These are phyloP conservation scores for Lacanobia wlatinum DNA, from an alignment of 2,888 invertebrate species.

Conservation along the genomic window DNA sequence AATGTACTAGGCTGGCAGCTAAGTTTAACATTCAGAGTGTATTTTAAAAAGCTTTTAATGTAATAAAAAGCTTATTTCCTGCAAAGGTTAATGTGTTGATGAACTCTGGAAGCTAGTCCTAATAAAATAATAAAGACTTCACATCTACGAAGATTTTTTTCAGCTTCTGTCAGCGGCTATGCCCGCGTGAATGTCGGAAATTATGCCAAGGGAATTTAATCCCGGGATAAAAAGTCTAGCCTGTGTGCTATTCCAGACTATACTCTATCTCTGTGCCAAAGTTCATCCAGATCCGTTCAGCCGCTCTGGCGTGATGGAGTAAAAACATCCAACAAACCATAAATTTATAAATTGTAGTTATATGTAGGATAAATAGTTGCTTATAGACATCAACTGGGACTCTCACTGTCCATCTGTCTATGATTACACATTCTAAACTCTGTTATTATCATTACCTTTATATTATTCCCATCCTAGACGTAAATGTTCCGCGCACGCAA, in stretches of 20 bases:
- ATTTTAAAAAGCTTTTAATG: background rate
- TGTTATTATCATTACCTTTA: slow-evolving; percentile 33
- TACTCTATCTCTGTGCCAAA: no score
- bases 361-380: no score
- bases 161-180: no score
- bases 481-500: slow-evolving; percentile 27
- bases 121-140: background rate
- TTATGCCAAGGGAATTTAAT: no score
- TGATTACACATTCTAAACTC: background rate
- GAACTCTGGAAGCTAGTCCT: background rate
- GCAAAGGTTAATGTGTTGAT: slow-evolving; percentile 1
- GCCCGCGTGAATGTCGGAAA: no score
- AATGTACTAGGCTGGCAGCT: background rate
- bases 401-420: background rate
- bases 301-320: no score
- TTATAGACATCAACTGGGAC: slow-evolving; percentile 1
- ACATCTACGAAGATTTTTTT: no score
- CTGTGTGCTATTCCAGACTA: no score
- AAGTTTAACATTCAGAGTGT: background rate
- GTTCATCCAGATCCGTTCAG: no score
- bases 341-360: no score
- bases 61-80: background rate
- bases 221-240: no score
- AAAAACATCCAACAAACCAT: no score
- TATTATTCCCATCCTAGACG: slow-evolving; percentile 8